These are phyloP conservation scores for Tragelaphus oryx DNA, from an alignment of 2,797 vertebrate genomes.

Conservation along the genomic window DNA sequence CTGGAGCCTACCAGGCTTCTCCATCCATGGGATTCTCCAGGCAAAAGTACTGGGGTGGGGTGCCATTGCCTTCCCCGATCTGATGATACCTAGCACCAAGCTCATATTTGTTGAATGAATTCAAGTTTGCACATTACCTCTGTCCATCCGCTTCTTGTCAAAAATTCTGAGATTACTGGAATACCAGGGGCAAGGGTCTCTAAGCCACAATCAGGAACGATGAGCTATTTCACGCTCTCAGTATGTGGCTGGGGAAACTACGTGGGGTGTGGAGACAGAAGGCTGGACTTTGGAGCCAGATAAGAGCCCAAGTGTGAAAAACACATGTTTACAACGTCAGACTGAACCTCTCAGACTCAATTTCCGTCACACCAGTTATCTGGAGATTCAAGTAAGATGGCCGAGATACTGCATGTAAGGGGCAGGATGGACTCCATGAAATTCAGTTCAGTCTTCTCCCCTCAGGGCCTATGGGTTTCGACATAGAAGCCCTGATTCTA, in stretches of 20 bases:
- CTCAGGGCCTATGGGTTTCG: background rate
- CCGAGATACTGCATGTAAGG: background rate
- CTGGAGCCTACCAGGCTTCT: no score
- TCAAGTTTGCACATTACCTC: background rate
- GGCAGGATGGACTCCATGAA: background rate
- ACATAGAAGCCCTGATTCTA: background rate
- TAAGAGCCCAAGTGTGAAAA: background rate
- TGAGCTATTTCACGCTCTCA: background rate
- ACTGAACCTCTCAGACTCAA: background rate
- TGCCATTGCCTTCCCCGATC: background rate
- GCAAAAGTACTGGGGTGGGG: no score
- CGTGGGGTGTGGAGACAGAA: background rate
- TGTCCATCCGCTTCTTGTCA: background rate
- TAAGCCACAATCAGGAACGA: background rate
- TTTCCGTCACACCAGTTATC: background rate
- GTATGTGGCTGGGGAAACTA: background rate
- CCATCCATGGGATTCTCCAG: no score
- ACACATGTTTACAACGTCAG: background rate
- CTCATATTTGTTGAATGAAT: background rate
- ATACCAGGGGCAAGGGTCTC: background rate
- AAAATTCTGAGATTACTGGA: background rate
- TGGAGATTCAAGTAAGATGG: background rate
- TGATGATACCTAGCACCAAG: background rate
- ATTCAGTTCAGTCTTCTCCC: background rate
- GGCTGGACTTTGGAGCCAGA: background rate